Conservation (phyloP, 2,797 vertebrate species). For the Chiroxiphia lanceolata region DNA sequence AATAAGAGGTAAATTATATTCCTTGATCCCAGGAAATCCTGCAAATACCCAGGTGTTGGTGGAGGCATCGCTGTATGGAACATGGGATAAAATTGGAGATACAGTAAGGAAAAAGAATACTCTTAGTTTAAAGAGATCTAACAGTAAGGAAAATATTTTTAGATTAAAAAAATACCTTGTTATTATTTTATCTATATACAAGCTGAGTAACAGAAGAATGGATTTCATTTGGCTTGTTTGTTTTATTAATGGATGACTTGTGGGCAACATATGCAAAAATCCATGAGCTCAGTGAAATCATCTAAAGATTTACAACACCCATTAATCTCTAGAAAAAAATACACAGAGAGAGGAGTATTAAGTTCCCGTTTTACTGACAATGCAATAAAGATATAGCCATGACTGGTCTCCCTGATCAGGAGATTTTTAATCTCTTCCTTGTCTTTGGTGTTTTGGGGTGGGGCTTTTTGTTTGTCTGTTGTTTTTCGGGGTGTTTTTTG, state of each 20-base stretch:
- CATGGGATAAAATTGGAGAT: not conserved
- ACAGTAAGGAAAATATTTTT: not conserved
- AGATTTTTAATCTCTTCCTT: not conserved
- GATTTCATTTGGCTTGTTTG: not conserved
- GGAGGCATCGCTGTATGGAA: rapidly evolving
- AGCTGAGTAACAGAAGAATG: not conserved
- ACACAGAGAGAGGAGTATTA: not conserved
- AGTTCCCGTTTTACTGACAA: not conserved
- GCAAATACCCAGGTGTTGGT: not conserved
- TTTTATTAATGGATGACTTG: not conserved
- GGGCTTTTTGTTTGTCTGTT: not conserved
- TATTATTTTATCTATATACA: not conserved
- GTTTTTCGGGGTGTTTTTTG: rapidly evolving
- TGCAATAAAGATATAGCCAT: not conserved
- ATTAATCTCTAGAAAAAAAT: not conserved
- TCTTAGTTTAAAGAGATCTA: not conserved
- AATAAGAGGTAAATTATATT: not conserved
- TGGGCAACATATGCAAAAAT: not conserved
- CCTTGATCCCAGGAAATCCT: not conserved
- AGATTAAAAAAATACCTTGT: not conserved
- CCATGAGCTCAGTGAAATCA: not conserved
- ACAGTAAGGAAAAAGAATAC: not conserved
- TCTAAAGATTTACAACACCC: not conserved
- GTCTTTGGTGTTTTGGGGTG: rapidly evolving
- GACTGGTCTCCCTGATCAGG: not conserved